Evolutionary conservation across 2,113 vertebrate genomes (phyloP).

Genomic region (Burhinus oedicnemus): DNA sequence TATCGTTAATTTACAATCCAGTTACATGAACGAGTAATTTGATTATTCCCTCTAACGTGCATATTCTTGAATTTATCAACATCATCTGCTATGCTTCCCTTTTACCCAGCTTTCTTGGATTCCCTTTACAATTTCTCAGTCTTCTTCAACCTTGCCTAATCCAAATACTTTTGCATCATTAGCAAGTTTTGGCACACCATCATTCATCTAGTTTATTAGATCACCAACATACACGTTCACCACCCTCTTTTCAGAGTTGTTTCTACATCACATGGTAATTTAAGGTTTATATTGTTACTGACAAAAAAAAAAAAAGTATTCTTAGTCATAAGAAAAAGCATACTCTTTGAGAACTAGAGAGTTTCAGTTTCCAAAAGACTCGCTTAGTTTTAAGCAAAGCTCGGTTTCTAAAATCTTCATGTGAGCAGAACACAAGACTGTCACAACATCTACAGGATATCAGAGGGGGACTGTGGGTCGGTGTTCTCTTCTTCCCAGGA

Average conservation of each 20-base stretch:
- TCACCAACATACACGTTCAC: slow-evolving; percentile 33
- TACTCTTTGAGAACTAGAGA: not conserved
- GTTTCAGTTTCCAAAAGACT: not conserved
- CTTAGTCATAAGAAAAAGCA: not conserved
- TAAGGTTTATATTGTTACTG: slow-evolving; percentile 24
- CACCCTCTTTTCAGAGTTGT: slow-evolving; percentile 34
- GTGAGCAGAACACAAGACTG: not conserved
- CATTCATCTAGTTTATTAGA: slow-evolving; percentile 55
- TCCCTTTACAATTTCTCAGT: slow-evolving; percentile 27
- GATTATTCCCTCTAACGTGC: slow-evolving; percentile 24
- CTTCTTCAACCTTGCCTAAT: slow-evolving; percentile 52
- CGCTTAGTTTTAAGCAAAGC: not conserved
- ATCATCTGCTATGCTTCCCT: slow-evolving; percentile 47
- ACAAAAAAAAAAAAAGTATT: not conserved
- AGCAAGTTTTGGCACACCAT: slow-evolving; percentile 65
- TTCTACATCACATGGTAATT: slow-evolving; percentile 39
- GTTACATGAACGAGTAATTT: not conserved
- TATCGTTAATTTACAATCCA: not conserved
- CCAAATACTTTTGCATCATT: slow-evolving; percentile 62
- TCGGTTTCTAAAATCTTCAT: rapidly evolving
- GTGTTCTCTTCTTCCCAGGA: not conserved
- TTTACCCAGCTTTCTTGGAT: slow-evolving; percentile 58
- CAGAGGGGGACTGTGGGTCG: not conserved
- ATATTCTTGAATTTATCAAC: slow-evolving; percentile 63
- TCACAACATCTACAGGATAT: not conserved